Conservation (phyloP, 2,888 invertebrate genomes). For the Zele albiditarsus region DNA sequence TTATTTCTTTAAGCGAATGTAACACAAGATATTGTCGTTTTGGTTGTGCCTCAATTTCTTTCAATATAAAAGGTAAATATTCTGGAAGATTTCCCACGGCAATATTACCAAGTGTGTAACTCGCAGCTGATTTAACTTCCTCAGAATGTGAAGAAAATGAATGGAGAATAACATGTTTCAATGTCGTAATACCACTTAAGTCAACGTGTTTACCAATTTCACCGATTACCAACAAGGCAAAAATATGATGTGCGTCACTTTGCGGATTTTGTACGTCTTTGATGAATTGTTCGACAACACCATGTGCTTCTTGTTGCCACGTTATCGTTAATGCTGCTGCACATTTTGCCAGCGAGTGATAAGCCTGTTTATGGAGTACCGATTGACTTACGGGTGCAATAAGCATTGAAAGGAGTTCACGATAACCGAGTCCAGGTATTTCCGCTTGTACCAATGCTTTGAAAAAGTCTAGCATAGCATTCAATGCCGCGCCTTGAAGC, state of each 20-base stretch:
- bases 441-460: conserved; percentile 91
- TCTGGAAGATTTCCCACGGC: conserved; percentile 95
- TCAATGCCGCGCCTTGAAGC: conserved; percentile 93
- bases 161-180: conserved; percentile 86
- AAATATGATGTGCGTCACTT: conserved; percentile 89
- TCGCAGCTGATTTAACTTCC: conserved; percentile 98
- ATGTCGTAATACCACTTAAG: conserved; percentile 82
- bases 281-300: conserved; percentile 80
- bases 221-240: conserved; percentile 94
- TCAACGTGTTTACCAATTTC: conserved; percentile 97
- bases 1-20: conserved; percentile 96
- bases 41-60: conserved; percentile 95
- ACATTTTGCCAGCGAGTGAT: conserved; percentile 96
- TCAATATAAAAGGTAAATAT: conserved; percentile 94
- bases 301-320: conserved; percentile 81
- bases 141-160: conserved; percentile 95
- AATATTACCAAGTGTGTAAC: conserved; percentile 96
- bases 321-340: conserved; percentile 94
- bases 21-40: conserved; percentile 95
- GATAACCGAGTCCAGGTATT: conserved; percentile 86
- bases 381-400: conserved; percentile 79
- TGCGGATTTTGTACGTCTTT: conserved; percentile 82
- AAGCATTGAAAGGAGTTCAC: conserved; percentile 85
- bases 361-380: conserved; percentile 82
- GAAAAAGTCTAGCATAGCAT: conserved; percentile 93